Evolutionary conservation across 1,140 invertebrate genomes (phyloP).

Genomic region (Tribolium madens): DNA sequence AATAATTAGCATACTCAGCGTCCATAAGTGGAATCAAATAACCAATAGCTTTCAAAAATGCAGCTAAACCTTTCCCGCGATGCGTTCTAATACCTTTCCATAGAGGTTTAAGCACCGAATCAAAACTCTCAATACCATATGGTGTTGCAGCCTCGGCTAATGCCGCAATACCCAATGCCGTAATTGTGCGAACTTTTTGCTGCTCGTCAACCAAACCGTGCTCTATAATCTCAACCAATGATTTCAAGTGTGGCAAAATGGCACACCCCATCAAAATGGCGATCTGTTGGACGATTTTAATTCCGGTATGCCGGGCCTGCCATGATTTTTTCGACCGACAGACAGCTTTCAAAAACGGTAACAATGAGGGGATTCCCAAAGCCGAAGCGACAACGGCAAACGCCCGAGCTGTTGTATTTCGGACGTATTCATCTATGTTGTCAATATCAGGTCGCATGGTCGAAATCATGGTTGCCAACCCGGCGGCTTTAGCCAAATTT

Average conservation of each 20-base stretch:
- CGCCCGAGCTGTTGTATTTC: slow-evolving; percentile 98
- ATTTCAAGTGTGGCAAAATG: slow-evolving; percentile 97
- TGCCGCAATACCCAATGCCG: slow-evolving; percentile 97
- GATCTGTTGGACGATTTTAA: slow-evolving; percentile 99
- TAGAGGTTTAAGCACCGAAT: slow-evolving; percentile 97
- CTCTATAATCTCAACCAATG: slow-evolving; percentile 99
- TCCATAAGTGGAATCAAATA: slow-evolving; percentile 99
- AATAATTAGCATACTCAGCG: slow-evolving; percentile 99
- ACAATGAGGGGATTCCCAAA: slow-evolving; percentile 95
- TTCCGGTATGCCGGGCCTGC: slow-evolving; percentile 99
- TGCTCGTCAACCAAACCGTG: slow-evolving; percentile 92
- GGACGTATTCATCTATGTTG: slow-evolving; percentile 99
- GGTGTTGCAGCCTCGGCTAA: slow-evolving; percentile 98
- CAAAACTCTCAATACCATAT: slow-evolving; percentile 99
- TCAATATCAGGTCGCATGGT: slow-evolving; percentile 99
- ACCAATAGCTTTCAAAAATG: slow-evolving; percentile 99
- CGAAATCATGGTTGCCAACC: slow-evolving; percentile 99
- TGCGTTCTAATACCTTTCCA: slow-evolving; percentile 99
- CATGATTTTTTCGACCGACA: slow-evolving; percentile 99
- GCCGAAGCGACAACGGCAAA: slow-evolving; percentile 99
- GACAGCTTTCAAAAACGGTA: slow-evolving; percentile 99
- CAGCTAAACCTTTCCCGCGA: slow-evolving; percentile 97
- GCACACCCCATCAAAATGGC: slow-evolving; percentile 99
- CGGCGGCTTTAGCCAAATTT: slow-evolving; percentile 99
- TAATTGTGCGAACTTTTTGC: slow-evolving; percentile 96